Evolutionary conservation across 2,888 invertebrate genomes (phyloP), one percentile per base, ranked within the genome.

Genomic region (Sinopyrophorus schimmeli): DNA sequence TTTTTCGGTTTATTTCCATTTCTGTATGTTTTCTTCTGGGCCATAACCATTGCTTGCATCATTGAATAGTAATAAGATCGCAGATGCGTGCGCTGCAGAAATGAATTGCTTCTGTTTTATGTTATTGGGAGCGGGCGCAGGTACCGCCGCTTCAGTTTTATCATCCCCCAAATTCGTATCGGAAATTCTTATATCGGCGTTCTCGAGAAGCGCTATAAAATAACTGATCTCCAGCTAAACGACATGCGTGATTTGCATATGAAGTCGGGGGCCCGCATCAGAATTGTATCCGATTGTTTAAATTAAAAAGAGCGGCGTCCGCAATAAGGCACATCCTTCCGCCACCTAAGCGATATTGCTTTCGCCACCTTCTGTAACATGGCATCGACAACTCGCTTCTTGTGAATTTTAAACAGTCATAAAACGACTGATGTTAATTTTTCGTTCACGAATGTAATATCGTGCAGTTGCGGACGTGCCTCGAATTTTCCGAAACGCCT

Each of bases 51-150:
- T 64, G 66, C 67, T 66, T 70, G 72, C 72, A 71, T 71, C 73
- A 73, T 73, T 72, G 74, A 74, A 74, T 74, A 72, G 70, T 73
- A 74, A 73, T 73, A 73, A 73, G 72, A 69, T 69, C 68, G 65
- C 65, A 59, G 60, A 67, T 68, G 69, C 68, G 70, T 71, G 67
- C 68, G 67, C 68, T 67, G 63, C 62, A 68, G 68, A 68, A 68
- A 68, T 68, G 68, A 67, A 68, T 68, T 68, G 66, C 66, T 67
- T 67, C 64, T 67, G 66, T 67, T 67, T 67, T 66, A 68, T 68
- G 68, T 66, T 68, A 67, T 68, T 66, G 67, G 65, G 46, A 48
- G 54, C 42, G 47, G 53, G 54, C 47, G 51, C 63, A 63, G 65
- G 63, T 65, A 64, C 63, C 61, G 61, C 62, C 62, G 58, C 58